A percentile compares a stretch with the other conserved stretches of the same genome.
Evolutionary conservation across 2,113 vertebrate species (phyloP).

Genomic region (Mustela lutreola): DNA sequence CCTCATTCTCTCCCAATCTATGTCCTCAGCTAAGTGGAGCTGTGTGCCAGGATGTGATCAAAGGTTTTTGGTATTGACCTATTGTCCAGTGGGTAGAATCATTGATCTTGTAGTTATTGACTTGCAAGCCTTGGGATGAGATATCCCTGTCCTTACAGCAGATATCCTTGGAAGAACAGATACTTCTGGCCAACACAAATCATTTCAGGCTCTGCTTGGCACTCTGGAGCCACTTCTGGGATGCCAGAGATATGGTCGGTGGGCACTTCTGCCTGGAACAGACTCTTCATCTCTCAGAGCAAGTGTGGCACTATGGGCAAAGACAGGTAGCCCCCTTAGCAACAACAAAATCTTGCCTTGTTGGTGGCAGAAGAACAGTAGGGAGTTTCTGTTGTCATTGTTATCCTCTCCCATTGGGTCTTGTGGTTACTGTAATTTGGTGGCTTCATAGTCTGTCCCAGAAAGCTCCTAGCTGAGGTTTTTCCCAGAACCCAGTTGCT

Average conservation of each 20-base stretch:
- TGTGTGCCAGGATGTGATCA: neutral
- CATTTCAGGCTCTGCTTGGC: neutral
- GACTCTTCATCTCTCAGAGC: neutral
- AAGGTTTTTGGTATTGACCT: neutral
- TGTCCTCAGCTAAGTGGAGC: neutral
- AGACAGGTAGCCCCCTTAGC: neutral
- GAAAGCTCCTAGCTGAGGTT: constrained; percentile 86
- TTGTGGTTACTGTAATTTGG: neutral
- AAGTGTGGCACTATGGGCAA: neutral
- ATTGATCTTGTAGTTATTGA: neutral
- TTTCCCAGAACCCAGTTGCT: constrained; percentile 90
- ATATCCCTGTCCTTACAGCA: neutral
- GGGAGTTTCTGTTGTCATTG: neutral
- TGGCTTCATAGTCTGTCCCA: constrained; percentile 84
- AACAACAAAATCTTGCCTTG: neutral
- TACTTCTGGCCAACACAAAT: neutral
- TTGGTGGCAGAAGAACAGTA: neutral
- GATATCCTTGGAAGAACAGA: neutral
- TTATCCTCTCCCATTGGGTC: neutral
- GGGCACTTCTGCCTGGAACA: neutral
- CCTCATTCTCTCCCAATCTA: neutral
- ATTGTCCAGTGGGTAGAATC: neutral
- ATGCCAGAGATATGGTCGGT: neutral
- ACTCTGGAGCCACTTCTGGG: neutral
- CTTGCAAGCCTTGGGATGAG: neutral